phyloP scores from a whole-genome alignment of 2,888 invertebrate species.

The Neria commutata region DNA sequence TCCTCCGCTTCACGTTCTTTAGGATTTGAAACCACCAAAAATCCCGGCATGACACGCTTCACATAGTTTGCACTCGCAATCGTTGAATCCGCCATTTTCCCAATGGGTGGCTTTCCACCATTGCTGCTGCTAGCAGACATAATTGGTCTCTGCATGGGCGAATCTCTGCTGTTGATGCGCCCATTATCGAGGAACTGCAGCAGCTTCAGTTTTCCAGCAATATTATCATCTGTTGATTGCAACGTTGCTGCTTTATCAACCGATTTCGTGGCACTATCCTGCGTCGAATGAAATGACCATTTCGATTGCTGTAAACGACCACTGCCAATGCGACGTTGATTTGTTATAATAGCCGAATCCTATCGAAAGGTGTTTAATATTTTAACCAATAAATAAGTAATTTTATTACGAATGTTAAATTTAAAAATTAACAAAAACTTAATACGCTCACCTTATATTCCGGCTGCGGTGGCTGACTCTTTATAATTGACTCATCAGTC shows the following conservation, averaged over 20 bases:
- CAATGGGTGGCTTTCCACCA: not conserved
- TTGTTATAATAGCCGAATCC: slow-evolving; percentile 51
- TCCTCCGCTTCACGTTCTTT: slow-evolving; percentile 51
- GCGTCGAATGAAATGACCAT: slow-evolving; percentile 28
- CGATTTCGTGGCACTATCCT: slow-evolving; percentile 3
- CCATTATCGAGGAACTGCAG: slow-evolving; percentile 45
- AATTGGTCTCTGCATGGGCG: slow-evolving; percentile 9
- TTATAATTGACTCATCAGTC: slow-evolving; percentile 52
- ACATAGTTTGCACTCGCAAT: slow-evolving; percentile 52
- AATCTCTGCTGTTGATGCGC: slow-evolving; percentile 8
- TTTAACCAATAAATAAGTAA: not conserved
- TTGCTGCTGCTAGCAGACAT: not conserved
- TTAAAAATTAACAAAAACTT: not conserved
- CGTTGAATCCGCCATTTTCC: not conserved
- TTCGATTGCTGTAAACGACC: slow-evolving; percentile 55
- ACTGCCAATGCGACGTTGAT: slow-evolving; percentile 56
- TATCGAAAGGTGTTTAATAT: slow-evolving; percentile 28
- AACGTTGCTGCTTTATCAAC: slow-evolving; percentile 24
- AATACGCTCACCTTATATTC: slow-evolving; percentile 46
- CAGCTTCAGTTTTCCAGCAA: slow-evolving; percentile 30
- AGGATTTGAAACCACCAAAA: slow-evolving; percentile 52
- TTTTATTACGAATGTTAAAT: not conserved
- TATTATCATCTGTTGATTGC: slow-evolving; percentile 4
- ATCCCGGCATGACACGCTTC: slow-evolving; percentile 53
- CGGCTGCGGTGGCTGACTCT: slow-evolving; percentile 50